A percentile compares a stretch with the other conserved stretches of the same genome.
phyloP scores from a whole-genome alignment of 2,113 vertebrate genomes.

The Sinocyclocheilus rhinocerous region DNA sequence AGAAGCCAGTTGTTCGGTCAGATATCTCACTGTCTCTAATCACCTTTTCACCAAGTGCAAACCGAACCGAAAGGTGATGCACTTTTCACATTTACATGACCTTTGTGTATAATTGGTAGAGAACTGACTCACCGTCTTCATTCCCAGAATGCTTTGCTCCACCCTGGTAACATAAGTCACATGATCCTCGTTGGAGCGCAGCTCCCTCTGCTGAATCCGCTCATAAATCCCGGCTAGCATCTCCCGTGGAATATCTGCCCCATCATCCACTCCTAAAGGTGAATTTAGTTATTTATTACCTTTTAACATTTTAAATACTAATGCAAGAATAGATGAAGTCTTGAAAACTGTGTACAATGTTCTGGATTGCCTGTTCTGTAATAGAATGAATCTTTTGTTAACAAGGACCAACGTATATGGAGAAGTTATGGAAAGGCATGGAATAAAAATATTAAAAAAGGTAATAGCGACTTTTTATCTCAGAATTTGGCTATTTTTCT shows the following conservation, averaged over 20 bases:
- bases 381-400: neutral
- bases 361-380: too few species aligned
- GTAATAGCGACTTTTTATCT: too few species aligned
- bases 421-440: too few species aligned
- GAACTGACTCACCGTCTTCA: conserved; percentile 90
- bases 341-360: too few species aligned
- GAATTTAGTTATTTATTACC: neutral
- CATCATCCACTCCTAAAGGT: conserved; percentile 90
- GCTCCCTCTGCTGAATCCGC: conserved; percentile 94
- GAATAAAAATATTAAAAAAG: too few species aligned
- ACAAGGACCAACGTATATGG: neutral
- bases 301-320: too few species aligned
- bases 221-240: conserved; percentile 97
- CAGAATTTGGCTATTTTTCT: too few species aligned
- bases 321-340: too few species aligned
- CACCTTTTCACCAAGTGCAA: conserved; percentile 5
- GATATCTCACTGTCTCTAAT: neutral
- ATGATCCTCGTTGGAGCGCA: conserved; percentile 97
- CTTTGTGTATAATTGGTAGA: conserved; percentile 7
- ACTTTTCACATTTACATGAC: conserved; percentile 12
- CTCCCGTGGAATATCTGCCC: conserved; percentile 95
- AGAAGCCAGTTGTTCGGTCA: neutral
- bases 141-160: conserved; percentile 97
- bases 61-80: conserved; percentile 15
- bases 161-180: conserved; percentile 98